Conservation (phyloP, 2,113 vertebrate genomes). For the zebrafish (Danio rerio) region GRCz12tu NC_133183.1:26642001-26642500, state of each 20-base stretch:
- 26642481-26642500: background rate
- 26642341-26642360: constrained; percentile 36
- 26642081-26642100: background rate
- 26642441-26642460: constrained; percentile 6
- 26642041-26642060: background rate
- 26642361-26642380: constrained; percentile 63
- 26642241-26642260: background rate
- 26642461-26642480: background rate
- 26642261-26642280: background rate
- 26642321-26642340: constrained; percentile 34
- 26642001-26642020: background rate
- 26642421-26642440: constrained; percentile 55
- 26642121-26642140: background rate
- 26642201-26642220: background rate
- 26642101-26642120: background rate
- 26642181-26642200: background rate
- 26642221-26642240: background rate
- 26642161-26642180: too few relatives aligned
- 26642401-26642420: constrained; percentile 10
- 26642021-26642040: background rate
- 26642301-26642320: constrained; percentile 30
- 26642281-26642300: constrained; percentile 33
- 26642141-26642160: background rate
- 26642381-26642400: constrained; percentile 43
- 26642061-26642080: background rate